Evolutionary conservation across 2,888 invertebrate genomes (phyloP).

Genomic region (Pantelozetes paolii): DNA sequence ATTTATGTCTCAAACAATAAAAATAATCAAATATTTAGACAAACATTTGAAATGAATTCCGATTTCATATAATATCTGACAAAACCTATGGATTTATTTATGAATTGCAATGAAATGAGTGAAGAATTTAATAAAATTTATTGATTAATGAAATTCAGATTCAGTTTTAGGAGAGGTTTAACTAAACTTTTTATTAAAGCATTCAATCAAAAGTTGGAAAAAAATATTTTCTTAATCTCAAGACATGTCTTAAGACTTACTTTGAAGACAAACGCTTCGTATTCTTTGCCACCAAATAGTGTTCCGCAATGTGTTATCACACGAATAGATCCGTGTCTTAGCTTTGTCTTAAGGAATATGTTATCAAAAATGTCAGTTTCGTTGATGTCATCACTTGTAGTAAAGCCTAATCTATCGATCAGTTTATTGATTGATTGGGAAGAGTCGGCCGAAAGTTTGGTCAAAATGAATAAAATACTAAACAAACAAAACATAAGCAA

Average conservation of each 20-base stretch:
- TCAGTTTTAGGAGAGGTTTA: too few species aligned
- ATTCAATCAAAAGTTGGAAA: slow-evolving; percentile 1
- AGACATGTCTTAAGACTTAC: slow-evolving; percentile 32
- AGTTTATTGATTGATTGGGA: slow-evolving; percentile 14
- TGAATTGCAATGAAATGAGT: not conserved
- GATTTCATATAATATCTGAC: not conserved
- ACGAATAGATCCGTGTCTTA: slow-evolving; percentile 44
- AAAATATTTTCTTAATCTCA: not conserved
- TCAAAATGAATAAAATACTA: not conserved
- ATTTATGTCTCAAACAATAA: not conserved
- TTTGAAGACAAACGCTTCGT: slow-evolving; percentile 47
- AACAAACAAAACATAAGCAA: not conserved
- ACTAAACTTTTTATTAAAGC: slow-evolving; percentile 16
- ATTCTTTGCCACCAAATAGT: slow-evolving; percentile 45
- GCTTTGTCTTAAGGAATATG: slow-evolving; percentile 12
- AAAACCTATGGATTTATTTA: not conserved
- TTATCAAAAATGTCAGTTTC: slow-evolving; percentile 18
- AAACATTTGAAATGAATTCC: slow-evolving; percentile 8
- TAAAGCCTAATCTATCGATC: not conserved
- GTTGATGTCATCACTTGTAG: slow-evolving; percentile 19
- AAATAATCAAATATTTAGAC: slow-evolving; percentile 7
- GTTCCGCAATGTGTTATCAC: slow-evolving; percentile 46
- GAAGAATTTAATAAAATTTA: not conserved
- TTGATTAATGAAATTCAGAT: not conserved
- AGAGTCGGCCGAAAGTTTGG: not conserved